Percentiles rank a stretch among this genome's conserved stretches.
Evolutionary conservation across 2,113 vertebrate genomes (phyloP).

Genomic region (Tupaia tana): DNA sequence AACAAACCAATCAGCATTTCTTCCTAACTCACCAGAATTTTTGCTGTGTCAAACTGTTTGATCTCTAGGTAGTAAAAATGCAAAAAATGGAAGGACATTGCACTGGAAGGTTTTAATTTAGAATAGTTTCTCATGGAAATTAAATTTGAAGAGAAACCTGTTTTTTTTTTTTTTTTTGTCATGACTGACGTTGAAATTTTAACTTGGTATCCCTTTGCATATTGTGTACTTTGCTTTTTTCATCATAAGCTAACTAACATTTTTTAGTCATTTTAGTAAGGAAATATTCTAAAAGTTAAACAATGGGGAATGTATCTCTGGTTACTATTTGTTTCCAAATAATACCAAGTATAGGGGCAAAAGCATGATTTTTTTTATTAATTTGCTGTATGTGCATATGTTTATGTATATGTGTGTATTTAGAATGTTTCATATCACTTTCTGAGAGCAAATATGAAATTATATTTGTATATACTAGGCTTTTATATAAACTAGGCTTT

Average conservation of each 20-base stretch:
- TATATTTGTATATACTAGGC: neutral
- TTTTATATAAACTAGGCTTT: neutral
- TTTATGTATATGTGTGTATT: neutral
- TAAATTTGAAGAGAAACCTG: constrained; percentile 87
- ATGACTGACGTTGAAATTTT: constrained; percentile 77
- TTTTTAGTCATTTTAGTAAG: constrained; percentile 48
- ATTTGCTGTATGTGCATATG: neutral
- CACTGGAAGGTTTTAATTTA: constrained; percentile 89
- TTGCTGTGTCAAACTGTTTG: constrained; percentile 93
- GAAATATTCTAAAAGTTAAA: constrained; percentile 57
- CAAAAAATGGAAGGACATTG: constrained; percentile 86
- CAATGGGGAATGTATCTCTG: neutral
- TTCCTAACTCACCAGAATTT: constrained; percentile 89
- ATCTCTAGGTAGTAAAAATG: constrained; percentile 91
- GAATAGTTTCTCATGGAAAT: constrained; percentile 87
- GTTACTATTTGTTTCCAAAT: constrained; percentile 41
- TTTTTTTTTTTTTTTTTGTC: constrained; percentile 80
- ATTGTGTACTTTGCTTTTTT: constrained; percentile 70
- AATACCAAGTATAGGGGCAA: constrained; percentile 10
- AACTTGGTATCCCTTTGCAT: constrained; percentile 65
- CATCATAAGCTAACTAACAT: neutral
- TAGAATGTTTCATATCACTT: constrained; percentile 31
- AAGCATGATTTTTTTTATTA: constrained; percentile 10
- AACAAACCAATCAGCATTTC: constrained; percentile 91
- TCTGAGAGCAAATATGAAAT: constrained; percentile 18